phyloP scores from a whole-genome alignment of 2,797 vertebrate species.

The Acanthurus tractus region DNA sequence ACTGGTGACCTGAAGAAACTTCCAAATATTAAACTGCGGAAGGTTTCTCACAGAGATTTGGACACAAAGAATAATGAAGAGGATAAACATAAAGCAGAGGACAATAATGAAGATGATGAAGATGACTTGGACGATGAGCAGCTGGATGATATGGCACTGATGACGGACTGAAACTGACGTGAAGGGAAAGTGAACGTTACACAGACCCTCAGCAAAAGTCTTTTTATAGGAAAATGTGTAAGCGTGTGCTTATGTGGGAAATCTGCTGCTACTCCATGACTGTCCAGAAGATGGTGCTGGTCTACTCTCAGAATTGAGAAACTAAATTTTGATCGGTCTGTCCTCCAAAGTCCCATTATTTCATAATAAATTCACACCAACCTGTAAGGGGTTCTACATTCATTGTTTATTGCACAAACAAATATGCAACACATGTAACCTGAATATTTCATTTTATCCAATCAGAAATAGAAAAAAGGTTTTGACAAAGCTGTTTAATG shows the following conservation, averaged over 20 bases:
- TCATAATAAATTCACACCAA: conserved; percentile 52
- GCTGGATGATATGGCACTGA: conserved; percentile 58
- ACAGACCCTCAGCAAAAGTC: background rate
- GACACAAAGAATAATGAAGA: conserved; percentile 55
- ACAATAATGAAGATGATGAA: conserved; percentile 42
- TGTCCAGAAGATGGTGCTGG: conserved; percentile 54
- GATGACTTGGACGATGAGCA: conserved; percentile 63
- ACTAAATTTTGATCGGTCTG: background rate
- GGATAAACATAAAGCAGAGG: conserved; percentile 22
- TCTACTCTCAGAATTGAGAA: conserved; percentile 1
- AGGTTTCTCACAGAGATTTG: conserved; percentile 85
- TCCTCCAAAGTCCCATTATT: background rate
- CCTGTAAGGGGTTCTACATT: conserved; percentile 74
- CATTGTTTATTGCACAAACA: conserved; percentile 85
- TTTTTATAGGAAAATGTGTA: background rate
- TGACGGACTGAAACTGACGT: conserved; percentile 61
- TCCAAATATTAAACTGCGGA: conserved; percentile 95
- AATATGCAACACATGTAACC: conserved; percentile 47
- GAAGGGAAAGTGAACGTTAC: background rate
- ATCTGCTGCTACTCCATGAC: conserved; percentile 25
- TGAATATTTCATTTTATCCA: conserved; percentile 41
- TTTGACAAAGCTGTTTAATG: conserved; percentile 25
- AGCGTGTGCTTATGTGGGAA: background rate
- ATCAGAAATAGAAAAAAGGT: conserved; percentile 49
- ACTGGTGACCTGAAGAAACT: conserved; percentile 94